Conservation (phyloP, 2,797 vertebrate genomes). For the Brachyalestes nurse region DNA sequence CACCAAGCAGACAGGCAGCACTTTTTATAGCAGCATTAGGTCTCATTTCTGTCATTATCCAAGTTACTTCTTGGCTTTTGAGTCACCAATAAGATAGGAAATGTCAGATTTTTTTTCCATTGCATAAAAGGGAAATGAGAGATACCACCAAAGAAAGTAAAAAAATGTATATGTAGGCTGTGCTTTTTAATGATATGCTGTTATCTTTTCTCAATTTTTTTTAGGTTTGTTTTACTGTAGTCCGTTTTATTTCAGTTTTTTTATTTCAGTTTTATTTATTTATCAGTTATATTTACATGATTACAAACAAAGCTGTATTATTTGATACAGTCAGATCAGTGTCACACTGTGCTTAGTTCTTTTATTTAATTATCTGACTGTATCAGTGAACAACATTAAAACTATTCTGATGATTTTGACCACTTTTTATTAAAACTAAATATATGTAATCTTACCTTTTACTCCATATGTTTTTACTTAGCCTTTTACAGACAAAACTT, state of each 20-base stretch:
- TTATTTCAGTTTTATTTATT: no score
- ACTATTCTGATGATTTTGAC: conserved; percentile 19
- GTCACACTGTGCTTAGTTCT: no score
- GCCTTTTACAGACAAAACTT: no score
- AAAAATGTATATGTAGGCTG: neutral
- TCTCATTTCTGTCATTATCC: conserved; percentile 18
- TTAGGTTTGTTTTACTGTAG: no score
- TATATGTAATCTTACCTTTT: no score
- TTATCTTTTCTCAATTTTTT: neutral
- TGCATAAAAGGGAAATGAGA: neutral
- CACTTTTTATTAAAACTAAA: neutral
- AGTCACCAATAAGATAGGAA: neutral
- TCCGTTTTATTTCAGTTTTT: no score
- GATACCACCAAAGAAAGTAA: neutral
- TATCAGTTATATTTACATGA: no score
- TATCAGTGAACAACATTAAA: neutral
- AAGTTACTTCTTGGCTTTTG: neutral
- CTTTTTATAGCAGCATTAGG: conserved; percentile 17
- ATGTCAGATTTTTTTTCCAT: neutral
- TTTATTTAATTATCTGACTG: no score
- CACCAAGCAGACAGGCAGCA: conserved; percentile 9
- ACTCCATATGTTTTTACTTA: no score
- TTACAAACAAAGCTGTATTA: no score
- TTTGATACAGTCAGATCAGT: no score
- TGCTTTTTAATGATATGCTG: no score